Evolutionary conservation across 2,113 vertebrate species (phyloP).

Genomic region (Microcebus lehilahytsara): DNA sequence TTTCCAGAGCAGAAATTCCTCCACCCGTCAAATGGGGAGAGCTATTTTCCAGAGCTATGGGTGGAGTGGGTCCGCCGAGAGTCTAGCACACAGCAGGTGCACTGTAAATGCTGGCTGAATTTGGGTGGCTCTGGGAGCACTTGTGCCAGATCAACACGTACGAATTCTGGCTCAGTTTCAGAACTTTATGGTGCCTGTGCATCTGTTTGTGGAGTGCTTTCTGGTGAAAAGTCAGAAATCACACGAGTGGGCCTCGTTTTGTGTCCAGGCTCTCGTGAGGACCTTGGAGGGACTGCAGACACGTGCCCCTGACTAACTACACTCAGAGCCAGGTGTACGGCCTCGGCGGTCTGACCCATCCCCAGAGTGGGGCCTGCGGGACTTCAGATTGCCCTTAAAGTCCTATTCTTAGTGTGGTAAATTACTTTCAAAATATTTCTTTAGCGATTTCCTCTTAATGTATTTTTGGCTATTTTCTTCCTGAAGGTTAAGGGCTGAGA

Average conservation of each 20-base stretch:
- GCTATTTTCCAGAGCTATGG: not conserved
- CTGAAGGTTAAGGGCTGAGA: not conserved
- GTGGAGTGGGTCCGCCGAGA: too few relatives aligned
- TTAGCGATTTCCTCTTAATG: not conserved
- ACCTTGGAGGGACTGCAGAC: not conserved
- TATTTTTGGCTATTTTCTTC: not conserved
- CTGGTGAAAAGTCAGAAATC: not conserved
- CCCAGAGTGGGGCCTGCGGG: not conserved
- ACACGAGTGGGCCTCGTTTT: not conserved
- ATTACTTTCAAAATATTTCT: not conserved
- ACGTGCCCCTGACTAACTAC: fast-evolving
- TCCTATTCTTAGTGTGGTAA: not conserved
- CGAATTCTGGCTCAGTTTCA: not conserved
- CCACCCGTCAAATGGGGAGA: not conserved
- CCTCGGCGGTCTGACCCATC: too few relatives aligned
- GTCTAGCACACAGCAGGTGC: not conserved
- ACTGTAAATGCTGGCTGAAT: too few relatives aligned
- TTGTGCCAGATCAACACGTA: not conserved
- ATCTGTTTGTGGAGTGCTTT: not conserved
- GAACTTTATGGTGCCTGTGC: not conserved
- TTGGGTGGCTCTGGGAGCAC: not conserved
- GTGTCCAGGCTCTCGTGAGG: not conserved
- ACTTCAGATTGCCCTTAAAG: not conserved
- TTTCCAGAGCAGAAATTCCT: not conserved
- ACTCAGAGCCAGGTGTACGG: not conserved